Percentiles rank a stretch among this genome's conserved stretches.
Evolutionary conservation across 1,140 invertebrate species (phyloP).

Genomic region (Drosophila sp.): DNA sequence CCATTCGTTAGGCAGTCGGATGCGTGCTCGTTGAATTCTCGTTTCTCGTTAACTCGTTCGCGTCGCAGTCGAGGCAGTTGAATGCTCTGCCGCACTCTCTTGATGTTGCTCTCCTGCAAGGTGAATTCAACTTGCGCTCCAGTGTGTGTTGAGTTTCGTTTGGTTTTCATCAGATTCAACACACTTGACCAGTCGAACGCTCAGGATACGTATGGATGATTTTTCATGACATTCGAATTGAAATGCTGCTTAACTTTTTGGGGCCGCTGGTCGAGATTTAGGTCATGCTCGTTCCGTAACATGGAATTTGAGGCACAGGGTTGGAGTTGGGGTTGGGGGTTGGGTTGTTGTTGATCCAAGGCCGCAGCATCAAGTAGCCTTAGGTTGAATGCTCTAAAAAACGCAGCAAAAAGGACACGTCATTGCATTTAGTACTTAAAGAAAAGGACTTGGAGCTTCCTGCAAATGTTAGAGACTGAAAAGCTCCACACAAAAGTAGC

Average conservation of each 20-base stretch:
- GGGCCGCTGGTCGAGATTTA: slow-evolving; percentile 52
- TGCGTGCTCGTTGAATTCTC: slow-evolving; percentile 9
- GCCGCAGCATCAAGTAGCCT: slow-evolving; percentile 29
- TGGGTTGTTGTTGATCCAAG: slow-evolving; percentile 14
- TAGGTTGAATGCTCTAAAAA: slow-evolving; percentile 24
- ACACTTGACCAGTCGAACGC: slow-evolving; percentile 14
- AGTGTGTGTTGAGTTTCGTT: slow-evolving; percentile 40
- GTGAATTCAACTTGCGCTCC: too few relatives aligned
- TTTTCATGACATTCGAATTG: slow-evolving; percentile 29
- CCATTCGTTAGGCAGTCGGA: not conserved
- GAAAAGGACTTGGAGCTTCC: not conserved
- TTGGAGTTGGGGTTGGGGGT: not conserved
- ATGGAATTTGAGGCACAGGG: not conserved
- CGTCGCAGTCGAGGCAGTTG: slow-evolving; percentile 25
- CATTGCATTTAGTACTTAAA: slow-evolving; percentile 1
- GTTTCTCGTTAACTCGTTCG: slow-evolving; percentile 44
- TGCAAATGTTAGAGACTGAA: not conserved
- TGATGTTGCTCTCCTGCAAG: not conserved
- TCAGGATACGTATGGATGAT: slow-evolving; percentile 40
- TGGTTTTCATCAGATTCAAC: slow-evolving; percentile 12
- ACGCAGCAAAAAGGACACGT: slow-evolving; percentile 2
- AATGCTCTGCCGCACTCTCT: slow-evolving; percentile 1
- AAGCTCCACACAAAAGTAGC: too few relatives aligned
- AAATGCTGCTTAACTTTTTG: slow-evolving; percentile 19
- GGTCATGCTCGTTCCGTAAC: slow-evolving; percentile 42